Base-by-base conservation (phyloP, 2,888 invertebrate genomes). In the Sesia apiformis region DNA sequence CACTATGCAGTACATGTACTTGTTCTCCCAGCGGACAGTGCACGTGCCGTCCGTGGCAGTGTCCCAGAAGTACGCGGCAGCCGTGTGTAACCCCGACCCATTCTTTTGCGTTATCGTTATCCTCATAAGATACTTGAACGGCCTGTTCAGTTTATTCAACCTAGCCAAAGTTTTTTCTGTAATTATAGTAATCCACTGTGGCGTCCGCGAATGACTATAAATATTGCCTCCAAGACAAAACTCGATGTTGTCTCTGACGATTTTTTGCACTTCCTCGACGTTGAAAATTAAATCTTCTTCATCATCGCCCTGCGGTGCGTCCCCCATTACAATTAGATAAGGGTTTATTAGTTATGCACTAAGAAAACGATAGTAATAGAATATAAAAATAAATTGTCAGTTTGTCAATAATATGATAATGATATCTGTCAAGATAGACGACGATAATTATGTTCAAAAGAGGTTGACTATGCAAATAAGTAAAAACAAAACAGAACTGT, bases 11-110 rank as follows among this genome's bases (percentile, higher is more conserved):
- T 95, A 95, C 93, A 96, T 94, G 58, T 93, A 94, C 78, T 95
- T 95, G 78, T 95, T 96, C 72, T 96, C 96, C 96, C 96, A 96
- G 67, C 95, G 92, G 4, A 95, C 94, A 1, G 95, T 95, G 76
- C 94, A 95, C 52, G 94, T 93, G 66, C 94, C 93, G 78, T 96
- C 96, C 0, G 95, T 95, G 6, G 91, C 87, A 56, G 92, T 94
- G 77, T 96, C 96, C 96, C 96, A 96, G 76, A 91, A 96, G 72
- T 96, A 96, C 3, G 95, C 94, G 60, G 94, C 94, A 3, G 95
- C 95, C 4, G 96, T 95, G 75, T 96, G 95, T 46, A 96, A 83
- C 1, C 95, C 96, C 0, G 95, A 93, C 8, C 96, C 96, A 67
- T 94, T 95, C 80, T 95, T 96, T 83, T 96, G 96, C 83, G 96